phyloP scores from a whole-genome alignment of 2,797 vertebrate species.

The Schizopygopsis pylzovi region DNA sequence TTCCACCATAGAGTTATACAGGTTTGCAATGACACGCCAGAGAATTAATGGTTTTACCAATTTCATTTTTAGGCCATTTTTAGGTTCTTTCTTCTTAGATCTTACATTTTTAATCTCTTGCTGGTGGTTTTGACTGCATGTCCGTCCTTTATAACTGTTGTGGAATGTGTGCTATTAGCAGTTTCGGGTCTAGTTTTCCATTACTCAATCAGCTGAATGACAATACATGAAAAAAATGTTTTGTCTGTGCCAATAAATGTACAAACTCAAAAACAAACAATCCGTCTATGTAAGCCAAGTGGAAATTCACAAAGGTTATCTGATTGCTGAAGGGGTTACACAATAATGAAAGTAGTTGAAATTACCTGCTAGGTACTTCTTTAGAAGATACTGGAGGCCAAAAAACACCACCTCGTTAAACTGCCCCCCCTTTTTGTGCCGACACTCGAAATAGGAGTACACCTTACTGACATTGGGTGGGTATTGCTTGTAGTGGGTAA shows the following conservation, averaged over 20 bases:
- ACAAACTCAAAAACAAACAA: constrained; percentile 26
- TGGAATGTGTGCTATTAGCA: neutral
- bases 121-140: constrained; percentile 4
- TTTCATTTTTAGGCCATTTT: neutral
- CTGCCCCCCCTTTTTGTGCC: constrained; percentile 73
- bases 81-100: neutral
- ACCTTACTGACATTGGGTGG: constrained; percentile 78
- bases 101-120: neutral
- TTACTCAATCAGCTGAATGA: constrained; percentile 20
- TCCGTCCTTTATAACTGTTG: neutral
- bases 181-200: constrained; percentile 10
- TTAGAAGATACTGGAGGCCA: constrained; percentile 80
- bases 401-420: constrained; percentile 81
- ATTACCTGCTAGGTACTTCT: constrained; percentile 80
- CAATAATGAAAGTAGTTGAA: neutral
- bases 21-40: neutral
- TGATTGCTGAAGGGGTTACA: neutral
- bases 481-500: constrained; percentile 83
- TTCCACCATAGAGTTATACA: neutral
- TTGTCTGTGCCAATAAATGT: neutral
- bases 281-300: neutral
- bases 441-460: constrained; percentile 83
- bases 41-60: neutral
- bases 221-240: neutral
- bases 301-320: neutral